Conservation (phyloP, 2,113 vertebrate genomes). For the Hippocampus zosterae region DNA sequence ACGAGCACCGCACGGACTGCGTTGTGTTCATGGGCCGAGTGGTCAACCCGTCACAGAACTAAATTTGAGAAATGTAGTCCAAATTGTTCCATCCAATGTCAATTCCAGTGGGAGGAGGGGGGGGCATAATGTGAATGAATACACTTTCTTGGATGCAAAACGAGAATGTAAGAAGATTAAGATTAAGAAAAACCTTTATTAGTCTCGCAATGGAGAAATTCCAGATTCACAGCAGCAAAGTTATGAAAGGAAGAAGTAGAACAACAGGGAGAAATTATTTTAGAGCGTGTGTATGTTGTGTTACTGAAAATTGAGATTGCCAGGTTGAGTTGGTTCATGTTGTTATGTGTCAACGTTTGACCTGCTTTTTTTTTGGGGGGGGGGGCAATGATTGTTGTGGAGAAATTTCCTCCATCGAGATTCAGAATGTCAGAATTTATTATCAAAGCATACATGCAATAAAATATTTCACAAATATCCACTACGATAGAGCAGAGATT, state of each 20-base stretch:
- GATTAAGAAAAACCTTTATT: too few relatives aligned
- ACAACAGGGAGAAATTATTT: constrained; percentile 7
- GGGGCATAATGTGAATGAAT: not conserved
- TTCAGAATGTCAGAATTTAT: not conserved
- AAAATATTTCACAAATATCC: not conserved
- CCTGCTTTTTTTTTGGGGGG: not conserved
- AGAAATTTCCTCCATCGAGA: constrained; percentile 2
- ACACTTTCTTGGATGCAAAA: constrained; percentile 10
- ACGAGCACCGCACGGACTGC: constrained; percentile 91
- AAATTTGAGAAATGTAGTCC: constrained; percentile 30
- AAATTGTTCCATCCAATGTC: constrained; percentile 5
- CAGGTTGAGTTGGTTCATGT: constrained; percentile 11
- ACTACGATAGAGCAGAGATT: not conserved
- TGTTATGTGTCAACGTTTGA: constrained; percentile 52
- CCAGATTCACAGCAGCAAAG: too few relatives aligned
- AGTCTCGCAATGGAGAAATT: too few relatives aligned
- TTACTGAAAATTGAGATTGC: constrained; percentile 16
- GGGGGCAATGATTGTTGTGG: constrained; percentile 3
- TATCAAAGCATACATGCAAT: not conserved
- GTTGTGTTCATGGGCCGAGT: constrained; percentile 93
- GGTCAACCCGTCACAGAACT: constrained; percentile 78
- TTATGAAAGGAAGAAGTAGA: too few relatives aligned
- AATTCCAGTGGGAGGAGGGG: not conserved
- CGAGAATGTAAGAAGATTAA: too few relatives aligned
- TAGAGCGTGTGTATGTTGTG: not conserved